A percentile compares a stretch with the other conserved stretches of the same genome.
phyloP scores from a whole-genome alignment of 1,140 invertebrate species.

The Drosophila bipectinata region DNA sequence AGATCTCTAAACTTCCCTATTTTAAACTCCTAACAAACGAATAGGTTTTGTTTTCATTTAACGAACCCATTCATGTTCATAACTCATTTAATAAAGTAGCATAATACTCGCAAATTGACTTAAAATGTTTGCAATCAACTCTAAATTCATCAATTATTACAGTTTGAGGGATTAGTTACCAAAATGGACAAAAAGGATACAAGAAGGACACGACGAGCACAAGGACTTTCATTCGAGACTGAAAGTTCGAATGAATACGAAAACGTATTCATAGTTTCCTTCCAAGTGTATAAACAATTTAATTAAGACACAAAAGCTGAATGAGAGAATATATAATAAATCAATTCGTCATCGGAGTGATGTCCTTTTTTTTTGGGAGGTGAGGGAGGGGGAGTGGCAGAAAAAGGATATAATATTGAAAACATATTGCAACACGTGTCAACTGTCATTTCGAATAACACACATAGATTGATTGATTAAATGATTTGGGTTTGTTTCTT shows the following conservation, averaged over 20 bases:
- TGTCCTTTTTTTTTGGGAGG: background rate
- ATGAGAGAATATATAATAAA: background rate
- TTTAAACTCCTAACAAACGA: too few relatives aligned
- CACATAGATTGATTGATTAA: conserved; percentile 3
- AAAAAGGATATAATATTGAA: background rate
- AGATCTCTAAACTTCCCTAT: too few relatives aligned
- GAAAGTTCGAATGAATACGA: background rate
- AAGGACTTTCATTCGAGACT: background rate
- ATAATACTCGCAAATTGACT: too few relatives aligned
- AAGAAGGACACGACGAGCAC: too few relatives aligned
- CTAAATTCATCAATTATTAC: too few relatives aligned
- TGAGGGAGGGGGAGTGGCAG: too few relatives aligned
- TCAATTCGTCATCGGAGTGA: background rate
- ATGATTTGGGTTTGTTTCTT: background rate
- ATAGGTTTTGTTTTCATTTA: too few relatives aligned
- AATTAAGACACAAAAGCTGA: background rate
- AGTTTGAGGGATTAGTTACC: too few relatives aligned
- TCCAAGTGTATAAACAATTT: background rate
- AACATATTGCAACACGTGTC: conserved; percentile 1
- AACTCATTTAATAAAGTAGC: too few relatives aligned
- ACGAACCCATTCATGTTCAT: too few relatives aligned
- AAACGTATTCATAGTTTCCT: background rate
- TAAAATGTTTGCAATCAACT: too few relatives aligned
- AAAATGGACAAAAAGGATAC: background rate
- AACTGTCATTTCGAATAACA: background rate